Percentiles rank a stretch among this genome's conserved stretches.
These are phyloP conservation scores for Metridium senile DNA, from an alignment of 92 coral and sea anemone species.

Conservation along the genomic window DNA sequence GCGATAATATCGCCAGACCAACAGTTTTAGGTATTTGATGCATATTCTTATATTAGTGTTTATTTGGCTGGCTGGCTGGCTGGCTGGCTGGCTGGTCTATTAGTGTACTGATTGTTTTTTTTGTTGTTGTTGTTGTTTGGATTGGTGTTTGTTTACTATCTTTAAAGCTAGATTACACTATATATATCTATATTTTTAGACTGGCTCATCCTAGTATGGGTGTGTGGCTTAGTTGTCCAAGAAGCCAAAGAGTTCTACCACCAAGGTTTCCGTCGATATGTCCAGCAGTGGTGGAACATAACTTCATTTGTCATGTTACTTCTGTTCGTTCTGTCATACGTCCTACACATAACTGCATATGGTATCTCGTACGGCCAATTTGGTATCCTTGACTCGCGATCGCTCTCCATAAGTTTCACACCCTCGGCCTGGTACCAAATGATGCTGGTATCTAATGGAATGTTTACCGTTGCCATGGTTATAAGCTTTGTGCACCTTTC, in stretches of 20 bases:
- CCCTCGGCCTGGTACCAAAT: conserved; percentile 37
- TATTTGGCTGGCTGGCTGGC: background rate
- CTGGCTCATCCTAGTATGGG: conserved; percentile 53
- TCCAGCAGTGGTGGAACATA: conserved; percentile 72
- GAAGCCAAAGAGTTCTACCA: conserved; percentile 52
- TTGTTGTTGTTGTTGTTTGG: background rate
- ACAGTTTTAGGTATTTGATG: conserved; percentile 48
- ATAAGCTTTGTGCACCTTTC: conserved; percentile 65
- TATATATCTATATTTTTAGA: conserved; percentile 22
- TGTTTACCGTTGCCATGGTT: conserved; percentile 64
- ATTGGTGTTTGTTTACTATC: background rate
- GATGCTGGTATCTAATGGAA: conserved; percentile 48
- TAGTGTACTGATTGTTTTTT: background rate
- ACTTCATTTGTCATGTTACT: conserved; percentile 40
- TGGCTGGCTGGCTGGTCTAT: background rate
- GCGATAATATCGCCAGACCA: conserved; percentile 32
- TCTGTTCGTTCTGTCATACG: conserved; percentile 43
- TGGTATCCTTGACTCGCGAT: conserved; percentile 35
- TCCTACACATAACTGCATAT: conserved; percentile 36
- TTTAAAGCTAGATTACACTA: background rate
- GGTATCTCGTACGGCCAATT: conserved; percentile 17
- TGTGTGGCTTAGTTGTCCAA: conserved; percentile 52
- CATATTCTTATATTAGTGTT: background rate
- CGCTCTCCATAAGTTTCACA: conserved; percentile 17
- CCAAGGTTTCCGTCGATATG: conserved; percentile 63